Base-by-base conservation (phyloP, 2,888 invertebrate genomes). In the Amorpha juglandis region DNA sequence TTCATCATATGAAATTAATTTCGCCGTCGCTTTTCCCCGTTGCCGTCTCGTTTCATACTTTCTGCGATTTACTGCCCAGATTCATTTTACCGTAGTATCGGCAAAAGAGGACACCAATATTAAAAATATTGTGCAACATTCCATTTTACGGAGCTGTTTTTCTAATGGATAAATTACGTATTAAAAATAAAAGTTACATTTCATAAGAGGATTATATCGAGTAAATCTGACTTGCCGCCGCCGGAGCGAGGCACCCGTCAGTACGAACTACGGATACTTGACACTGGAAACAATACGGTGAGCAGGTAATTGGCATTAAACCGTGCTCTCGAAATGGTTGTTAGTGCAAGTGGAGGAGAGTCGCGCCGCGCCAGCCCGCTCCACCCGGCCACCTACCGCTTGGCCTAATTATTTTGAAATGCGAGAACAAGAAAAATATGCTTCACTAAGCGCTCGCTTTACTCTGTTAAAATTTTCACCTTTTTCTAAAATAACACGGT, bases 1-100 rank as follows among this genome's bases (percentile, higher is more conserved):
- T 92, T 90, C 91, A 92, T 93, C 92, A 92, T 87, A 73, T 83
- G 84, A 88, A 88, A 92, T 92, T 92, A 92, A 92, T 91, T 89
- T 86, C 79, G 78, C 81, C 79, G 80, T 78, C 81, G 87, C 82
- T 80, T 81, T 80, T 80, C 81, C 78, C 80, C 76, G 73, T 65
- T 80, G 79, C 71, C 83, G 82, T 84, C 82, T 76, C 83, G 85
- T 79, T 80, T 79, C 85, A 82, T 82, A 80, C 79, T 84, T 86
- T 84, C 84, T 86, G 79, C 88, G 85, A 91, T 90, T 89, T 88
- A 88, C 88, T 82, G 87, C 80, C 78, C 73, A 76, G 82, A 85
- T 83, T 88, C 83, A 84, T 86, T 86, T 87, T 82, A 81, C 82
- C 74, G 79, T 82, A 81, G 83, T 82, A 88, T 86, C 78, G 84